phyloP scores from a whole-genome alignment of 2,888 invertebrate species.

The Ecliptopera silaceata region DNA sequence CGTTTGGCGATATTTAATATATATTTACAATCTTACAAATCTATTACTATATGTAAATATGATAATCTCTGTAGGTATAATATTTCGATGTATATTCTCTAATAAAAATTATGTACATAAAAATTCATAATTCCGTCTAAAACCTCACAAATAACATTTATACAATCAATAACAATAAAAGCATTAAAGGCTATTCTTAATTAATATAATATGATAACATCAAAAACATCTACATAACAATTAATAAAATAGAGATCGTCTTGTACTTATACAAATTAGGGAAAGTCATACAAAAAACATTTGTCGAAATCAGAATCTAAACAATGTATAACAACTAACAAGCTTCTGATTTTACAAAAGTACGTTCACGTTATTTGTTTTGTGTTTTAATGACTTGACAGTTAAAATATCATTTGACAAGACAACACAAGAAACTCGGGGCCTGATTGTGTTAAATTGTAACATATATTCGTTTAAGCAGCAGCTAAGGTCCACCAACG shows the following conservation, averaged over 20 bases:
- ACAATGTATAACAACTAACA: no score
- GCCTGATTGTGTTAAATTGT: no score
- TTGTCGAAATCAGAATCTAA: no score
- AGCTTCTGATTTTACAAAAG: no score
- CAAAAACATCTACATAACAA: constrained; percentile 11
- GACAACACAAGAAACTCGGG: no score
- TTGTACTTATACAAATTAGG: constrained; percentile 19
- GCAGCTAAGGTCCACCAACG: no score
- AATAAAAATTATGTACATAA: background rate
- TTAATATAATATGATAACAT: constrained; percentile 6
- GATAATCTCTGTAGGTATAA: constrained; percentile 2
- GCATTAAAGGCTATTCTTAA: background rate
- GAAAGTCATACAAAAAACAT: no score
- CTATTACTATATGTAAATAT: background rate
- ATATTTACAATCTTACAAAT: background rate
- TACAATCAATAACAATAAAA: background rate
- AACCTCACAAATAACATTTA: background rate
- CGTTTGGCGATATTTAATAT: background rate
- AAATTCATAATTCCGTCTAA: background rate
- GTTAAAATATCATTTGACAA: no score
- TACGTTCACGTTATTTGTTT: no score
- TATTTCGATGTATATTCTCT: background rate
- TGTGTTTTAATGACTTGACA: no score
- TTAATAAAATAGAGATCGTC: constrained; percentile 23
- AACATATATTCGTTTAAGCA: no score